A percentile compares a stretch with the other conserved stretches of the same genome.
Evolutionary conservation across 2,888 invertebrate genomes (phyloP).

Genomic region (Entomobrya multifasciata): DNA sequence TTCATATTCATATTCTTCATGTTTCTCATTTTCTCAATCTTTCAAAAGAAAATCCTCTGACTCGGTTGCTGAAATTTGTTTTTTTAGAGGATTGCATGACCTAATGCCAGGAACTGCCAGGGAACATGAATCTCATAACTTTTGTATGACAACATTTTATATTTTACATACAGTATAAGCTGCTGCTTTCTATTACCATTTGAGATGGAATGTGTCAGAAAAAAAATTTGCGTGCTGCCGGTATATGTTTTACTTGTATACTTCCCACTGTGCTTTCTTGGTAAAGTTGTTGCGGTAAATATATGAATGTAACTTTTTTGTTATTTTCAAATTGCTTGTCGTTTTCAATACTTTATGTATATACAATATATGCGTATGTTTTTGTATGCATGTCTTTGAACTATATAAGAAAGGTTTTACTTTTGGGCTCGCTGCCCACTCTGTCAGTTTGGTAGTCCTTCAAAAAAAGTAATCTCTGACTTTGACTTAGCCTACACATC

Average conservation of each 20-base stretch:
- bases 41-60: slow-evolving; percentile 33
- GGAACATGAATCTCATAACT: slow-evolving; percentile 8
- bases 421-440: slow-evolving; percentile 55
- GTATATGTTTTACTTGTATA: background rate
- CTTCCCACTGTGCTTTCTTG: background rate
- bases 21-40: slow-evolving; percentile 65
- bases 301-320: background rate
- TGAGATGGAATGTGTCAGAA: slow-evolving; percentile 10
- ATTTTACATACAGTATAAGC: background rate
- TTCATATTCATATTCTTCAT: slow-evolving; percentile 49
- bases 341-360: slow-evolving; percentile 1
- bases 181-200: background rate
- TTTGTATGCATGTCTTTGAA: background rate
- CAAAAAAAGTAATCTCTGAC: slow-evolving; percentile 64
- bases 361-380: background rate
- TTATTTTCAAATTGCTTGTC: slow-evolving; percentile 52
- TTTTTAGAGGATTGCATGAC: slow-evolving; percentile 54
- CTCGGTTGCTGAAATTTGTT: slow-evolving; percentile 22
- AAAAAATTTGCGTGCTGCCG: slow-evolving; percentile 51
- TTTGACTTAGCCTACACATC: slow-evolving; percentile 16
- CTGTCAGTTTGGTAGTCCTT: background rate
- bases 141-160: slow-evolving; percentile 16
- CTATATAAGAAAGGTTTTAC: too few relatives aligned
- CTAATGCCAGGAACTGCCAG: slow-evolving; percentile 62
- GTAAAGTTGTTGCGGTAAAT: background rate